Evolutionary conservation across 1,140 invertebrate genomes (phyloP).

Genomic region (Lineus longissimus): DNA sequence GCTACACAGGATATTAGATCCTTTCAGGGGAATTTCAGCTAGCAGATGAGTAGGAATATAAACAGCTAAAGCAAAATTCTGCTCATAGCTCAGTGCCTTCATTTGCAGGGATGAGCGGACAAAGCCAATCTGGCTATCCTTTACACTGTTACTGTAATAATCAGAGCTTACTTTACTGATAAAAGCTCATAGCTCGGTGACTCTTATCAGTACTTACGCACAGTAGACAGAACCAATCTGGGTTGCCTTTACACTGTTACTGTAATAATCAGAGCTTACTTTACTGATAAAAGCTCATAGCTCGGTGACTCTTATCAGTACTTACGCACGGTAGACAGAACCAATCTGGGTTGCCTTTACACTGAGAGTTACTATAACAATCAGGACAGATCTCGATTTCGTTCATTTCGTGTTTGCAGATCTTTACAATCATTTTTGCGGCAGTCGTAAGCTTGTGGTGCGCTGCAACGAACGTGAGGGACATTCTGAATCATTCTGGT

Average conservation of each 20-base stretch:
- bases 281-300: neutral
- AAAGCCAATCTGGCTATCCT: conserved; percentile 75
- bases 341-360: conserved; percentile 72
- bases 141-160: conserved; percentile 84
- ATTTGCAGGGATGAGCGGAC: conserved; percentile 67
- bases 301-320: conserved; percentile 21
- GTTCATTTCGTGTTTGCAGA: conserved; percentile 78
- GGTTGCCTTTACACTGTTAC: conserved; percentile 71
- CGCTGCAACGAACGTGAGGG: conserved; percentile 56
- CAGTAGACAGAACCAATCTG: conserved; percentile 85
- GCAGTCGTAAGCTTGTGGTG: conserved; percentile 66
- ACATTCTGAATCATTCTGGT: no score
- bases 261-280: conserved; percentile 74
- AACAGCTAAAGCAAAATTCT: no score
- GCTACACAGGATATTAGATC: neutral
- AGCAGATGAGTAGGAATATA: neutral
- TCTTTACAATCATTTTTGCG: conserved; percentile 75
- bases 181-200: neutral
- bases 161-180: conserved; percentile 57
- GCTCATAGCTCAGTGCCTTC: neutral
- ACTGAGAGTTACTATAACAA: conserved; percentile 82
- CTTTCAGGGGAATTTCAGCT: neutral
- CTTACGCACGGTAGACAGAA: conserved; percentile 84
- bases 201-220: conserved; percentile 63
- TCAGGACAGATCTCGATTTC: conserved; percentile 93